These are phyloP conservation scores for Acanthochromis polyacanthus DNA, from an alignment of 2,113 vertebrate species.

Conservation along the genomic window DNA sequence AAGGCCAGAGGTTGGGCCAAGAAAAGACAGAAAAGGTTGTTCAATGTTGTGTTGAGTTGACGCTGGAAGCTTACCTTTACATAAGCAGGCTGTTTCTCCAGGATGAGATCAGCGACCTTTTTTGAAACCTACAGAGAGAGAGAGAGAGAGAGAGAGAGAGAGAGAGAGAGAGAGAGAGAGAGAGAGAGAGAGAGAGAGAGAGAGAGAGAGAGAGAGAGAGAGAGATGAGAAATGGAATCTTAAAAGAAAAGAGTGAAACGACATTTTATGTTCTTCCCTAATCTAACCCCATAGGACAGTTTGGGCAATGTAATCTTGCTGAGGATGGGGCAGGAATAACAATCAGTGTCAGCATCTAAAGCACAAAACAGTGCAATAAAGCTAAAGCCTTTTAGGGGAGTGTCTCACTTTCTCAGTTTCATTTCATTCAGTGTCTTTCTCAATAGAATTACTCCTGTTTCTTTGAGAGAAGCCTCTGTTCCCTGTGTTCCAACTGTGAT, in stretches of 20 bases:
- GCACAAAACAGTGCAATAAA: neutral
- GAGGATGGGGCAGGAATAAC: constrained; percentile 29
- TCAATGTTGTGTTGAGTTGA: neutral
- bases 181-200: constrained; percentile 18
- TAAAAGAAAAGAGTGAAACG: constrained; percentile 1
- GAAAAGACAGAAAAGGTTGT: neutral
- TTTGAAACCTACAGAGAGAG: constrained; percentile 91
- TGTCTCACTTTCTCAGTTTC: constrained; percentile 13
- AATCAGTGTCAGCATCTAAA: constrained; percentile 35
- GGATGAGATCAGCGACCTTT: constrained; percentile 98
- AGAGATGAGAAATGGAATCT: neutral
- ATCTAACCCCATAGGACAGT: constrained; percentile 40
- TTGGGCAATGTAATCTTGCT: constrained; percentile 21
- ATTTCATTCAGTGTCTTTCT: constrained; percentile 39
- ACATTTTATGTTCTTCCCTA: constrained; percentile 35
- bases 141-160: constrained; percentile 3
- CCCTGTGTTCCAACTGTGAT: constrained; percentile 5
- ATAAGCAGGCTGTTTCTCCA: constrained; percentile 98
- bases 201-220: constrained; percentile 3
- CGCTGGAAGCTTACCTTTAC: constrained; percentile 91
- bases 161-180: constrained; percentile 37
- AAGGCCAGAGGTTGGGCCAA: neutral
- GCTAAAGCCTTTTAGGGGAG: constrained; percentile 23
- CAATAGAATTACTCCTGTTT: constrained; percentile 7
- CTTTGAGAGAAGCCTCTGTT: constrained; percentile 7